Percentiles rank a stretch among this genome's conserved stretches.
Conservation (phyloP, 2,888 invertebrate genomes). For the Dilophus febrilis region DNA sequence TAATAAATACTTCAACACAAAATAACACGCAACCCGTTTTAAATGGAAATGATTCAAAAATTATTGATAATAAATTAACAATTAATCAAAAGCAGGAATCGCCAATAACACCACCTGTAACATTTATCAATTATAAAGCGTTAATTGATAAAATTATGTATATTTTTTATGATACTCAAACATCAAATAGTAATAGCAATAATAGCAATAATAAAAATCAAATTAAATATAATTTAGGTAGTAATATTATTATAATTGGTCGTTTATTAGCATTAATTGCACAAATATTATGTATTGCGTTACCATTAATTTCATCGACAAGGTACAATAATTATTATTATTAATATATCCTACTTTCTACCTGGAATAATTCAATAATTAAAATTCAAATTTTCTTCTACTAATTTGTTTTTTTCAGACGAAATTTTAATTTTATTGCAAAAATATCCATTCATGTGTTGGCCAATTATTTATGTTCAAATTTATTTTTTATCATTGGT, state of each 20-base stretch:
- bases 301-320: conserved; percentile 29
- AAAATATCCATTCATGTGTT: conserved; percentile 41
- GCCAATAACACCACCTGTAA: background rate
- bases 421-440: conserved; percentile 23
- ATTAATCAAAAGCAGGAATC: background rate
- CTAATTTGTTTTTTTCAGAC: too few relatives aligned
- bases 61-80: background rate
- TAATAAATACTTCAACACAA: too few relatives aligned
- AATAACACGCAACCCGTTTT: too few relatives aligned
- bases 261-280: conserved; percentile 33
- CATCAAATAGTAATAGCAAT: too few relatives aligned
- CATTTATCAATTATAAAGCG: conserved; percentile 4
- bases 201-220: too few relatives aligned
- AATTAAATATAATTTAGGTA: conserved; percentile 34
- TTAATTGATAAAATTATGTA: conserved; percentile 58
- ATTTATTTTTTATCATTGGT: conserved; percentile 45
- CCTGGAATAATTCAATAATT: too few relatives aligned
- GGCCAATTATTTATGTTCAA: conserved; percentile 40
- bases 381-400: too few relatives aligned
- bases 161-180: conserved; percentile 47
- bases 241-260: conserved; percentile 32
- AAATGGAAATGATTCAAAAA: background rate
- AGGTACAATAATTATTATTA: too few relatives aligned
- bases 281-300: conserved; percentile 28
- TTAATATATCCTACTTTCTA: too few relatives aligned